Base-by-base conservation (phyloP, 2,113 vertebrate species). In the Ranitomeya imitator region DNA sequence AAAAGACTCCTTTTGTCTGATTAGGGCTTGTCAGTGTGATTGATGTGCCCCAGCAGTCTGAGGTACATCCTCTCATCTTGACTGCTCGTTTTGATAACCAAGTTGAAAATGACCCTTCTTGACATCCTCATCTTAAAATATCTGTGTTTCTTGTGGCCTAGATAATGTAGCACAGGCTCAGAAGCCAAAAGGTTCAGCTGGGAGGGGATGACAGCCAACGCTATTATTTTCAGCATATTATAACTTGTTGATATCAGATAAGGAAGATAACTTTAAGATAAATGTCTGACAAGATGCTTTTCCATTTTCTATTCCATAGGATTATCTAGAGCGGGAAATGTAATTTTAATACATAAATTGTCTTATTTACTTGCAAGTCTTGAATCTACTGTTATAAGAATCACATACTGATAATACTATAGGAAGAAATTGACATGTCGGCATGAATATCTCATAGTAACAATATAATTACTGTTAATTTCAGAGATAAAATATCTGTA, bases 11-110 rank as follows among this genome's bases (percentile, higher is more conserved):
- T 92, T 89, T 90, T 92, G 91, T 92, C 92, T 92, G 92, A 89
- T 92, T 55, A 90, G 85, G 89, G 63, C 90, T 92, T 94, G 91
- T 90, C 81, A 1, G 79, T 90, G 14, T 92, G 94, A 94, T 90
- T 21, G 94, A 93, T 92, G 92, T 2, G 89, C 1, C 92, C 91
- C 55, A 31, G 60, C 89, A 0, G 55, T 86, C 86, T 90, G 90
- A 91, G 91, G 90, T 86, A 92, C 90, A 91, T 89, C 81, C 92
- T 91, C 91, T 87, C 0, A 15, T 92, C 0, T 90, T 89, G 92
- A 90, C 93, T 92, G 92, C 31, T 0, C 61, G 5, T 0, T 55
- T 79, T 86, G 93, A 86, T 91, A 92, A 92, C 91, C 15, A 1
- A 85, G 92, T 73, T 18, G 59, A 85, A 88, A 13, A 88, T 6